Base-by-base conservation (phyloP, 2,113 vertebrate species). In the Sclerurus mexicanus region DNA sequence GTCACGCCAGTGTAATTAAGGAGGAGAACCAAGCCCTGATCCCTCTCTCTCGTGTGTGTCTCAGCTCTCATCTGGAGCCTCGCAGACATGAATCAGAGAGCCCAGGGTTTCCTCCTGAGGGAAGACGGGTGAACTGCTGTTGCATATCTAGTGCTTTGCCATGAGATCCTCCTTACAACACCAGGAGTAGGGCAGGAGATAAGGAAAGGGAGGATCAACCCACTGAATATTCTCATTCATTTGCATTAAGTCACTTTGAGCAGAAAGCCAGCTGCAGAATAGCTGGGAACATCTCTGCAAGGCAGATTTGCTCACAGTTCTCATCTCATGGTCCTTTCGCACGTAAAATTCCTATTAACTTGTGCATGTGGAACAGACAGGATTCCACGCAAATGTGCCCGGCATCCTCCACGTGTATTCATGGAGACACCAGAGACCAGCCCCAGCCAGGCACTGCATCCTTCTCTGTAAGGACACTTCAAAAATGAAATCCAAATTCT, bases 201-300 rank as follows among this genome's bases (percentile, higher is more conserved):
- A 46, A 86, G 69, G 83, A 42, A 92, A 78, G 18, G 42, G 58
- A 79, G 39, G 33, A 84, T 83, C 56, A 83, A 80, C 39, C 64
- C 19, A 15, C 17, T 39, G 37, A 76, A 78, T 47, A 37, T 93
- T 84, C 56, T 62, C 67, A 25, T 44, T 80, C 47, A 63, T 93
- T 96, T 96, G 47, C 79, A 88, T 83, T 20, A 74, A 77, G 33
- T 77, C 85, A 90, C 68, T 77, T 55, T 67, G 47, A 88, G 72
- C n/a, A 49, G 78, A 81, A 95, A 95, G 79, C 42, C 6, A 14
- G 50, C 47, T 74, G 64, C 60, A 63, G 55, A 90, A 77, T 39
- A 59, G 10, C 49, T 3, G 4, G 64, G 10, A 60, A 73, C 76
- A 85, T 72, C 63, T 84, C 87, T 30, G 58, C 7, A 49, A 90